Evolutionary conservation across 2,113 vertebrate species (phyloP), one percentile per base, ranked within the genome.

Genomic region (Microtus montanus): DNA sequence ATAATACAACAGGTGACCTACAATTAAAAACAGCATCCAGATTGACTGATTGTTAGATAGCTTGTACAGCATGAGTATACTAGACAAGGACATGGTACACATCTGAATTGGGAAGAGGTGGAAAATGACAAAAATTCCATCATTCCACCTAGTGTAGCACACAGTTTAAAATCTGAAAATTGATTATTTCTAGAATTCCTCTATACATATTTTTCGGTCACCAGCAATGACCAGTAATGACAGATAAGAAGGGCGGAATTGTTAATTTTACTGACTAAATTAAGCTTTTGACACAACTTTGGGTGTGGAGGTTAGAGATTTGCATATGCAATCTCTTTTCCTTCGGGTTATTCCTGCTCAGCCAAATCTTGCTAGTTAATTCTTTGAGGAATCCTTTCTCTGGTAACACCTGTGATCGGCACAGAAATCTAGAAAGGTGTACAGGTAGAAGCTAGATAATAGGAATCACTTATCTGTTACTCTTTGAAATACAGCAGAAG

Each of bases 1-100:
- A 44, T 35, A 44, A 1, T 63, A 44, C 14, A 79, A 28, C 20
- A 71, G 10, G 30, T 71, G 49, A 13, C 6, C 9, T 38, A 4
- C 7, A 61, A 68, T 54, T n/a, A 24, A 17, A 6, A 15, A 30
- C 8, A 80, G n/a, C 13, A 26, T 30, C 0, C 71, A 33, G 26
- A 13, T 7, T 30, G n/a, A 41, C 44, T 7, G 10, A 38, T 54
- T 19, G 54, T 4, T 15, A 4, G 54, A 5, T 19, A 54, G 15
- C 15, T 14, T 54, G 54, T 19, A 10, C 11, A 2, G 8, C 2
- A 7, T 15, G 24, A 5, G 33, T 17, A 58, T 0, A 22, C 19
- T n/a, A 9, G 28, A 13, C 20, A 80, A 22, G 33, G 47, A 5
- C 10, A n/a, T 24, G 19, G 2, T 13, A 80, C 19, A 3, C 49